These are phyloP conservation scores for Cephus nigrinus DNA, from an alignment of 2,888 invertebrate species.

Conservation along the genomic window DNA sequence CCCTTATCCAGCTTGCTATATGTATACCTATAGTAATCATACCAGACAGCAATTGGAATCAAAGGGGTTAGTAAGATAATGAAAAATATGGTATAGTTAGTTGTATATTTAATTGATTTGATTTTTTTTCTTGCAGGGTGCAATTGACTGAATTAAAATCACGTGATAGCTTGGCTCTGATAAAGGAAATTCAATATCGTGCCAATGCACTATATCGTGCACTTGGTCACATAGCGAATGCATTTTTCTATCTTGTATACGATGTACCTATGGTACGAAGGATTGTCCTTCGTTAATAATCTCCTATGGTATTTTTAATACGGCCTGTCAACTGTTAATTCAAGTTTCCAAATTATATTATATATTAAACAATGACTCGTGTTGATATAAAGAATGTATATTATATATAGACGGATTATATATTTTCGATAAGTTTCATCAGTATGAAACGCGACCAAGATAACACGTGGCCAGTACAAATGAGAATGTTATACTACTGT, in stretches of 20 bases:
- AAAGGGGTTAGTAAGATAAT: conserved; percentile 10
- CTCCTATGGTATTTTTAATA: conserved; percentile 2
- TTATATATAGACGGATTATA: neutral
- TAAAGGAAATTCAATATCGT: conserved; percentile 67
- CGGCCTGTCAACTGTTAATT: neutral
- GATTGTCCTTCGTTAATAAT: conserved; percentile 35
- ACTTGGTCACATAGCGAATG: conserved; percentile 69
- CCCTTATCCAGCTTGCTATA: conserved; percentile 76
- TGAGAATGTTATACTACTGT: neutral
- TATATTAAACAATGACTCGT: neutral
- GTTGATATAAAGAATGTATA: neutral
- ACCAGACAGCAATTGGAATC: conserved; percentile 60
- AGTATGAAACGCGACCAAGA: neutral
- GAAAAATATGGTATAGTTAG: neutral
- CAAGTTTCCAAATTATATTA: neutral
- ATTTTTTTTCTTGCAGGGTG: conserved; percentile 35
- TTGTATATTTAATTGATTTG: neutral
- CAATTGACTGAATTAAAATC: neutral
- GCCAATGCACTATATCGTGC: conserved; percentile 68
- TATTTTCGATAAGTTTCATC: neutral
- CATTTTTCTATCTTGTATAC: conserved; percentile 70
- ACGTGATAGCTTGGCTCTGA: conserved; percentile 11
- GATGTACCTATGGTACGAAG: conserved; percentile 70
- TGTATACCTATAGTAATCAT: conserved; percentile 80
- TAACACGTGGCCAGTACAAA: neutral